Evolutionary conservation across 1,140 invertebrate species (phyloP), one percentile per base, ranked within the genome.

Genomic region (Drosophila varians): DNA sequence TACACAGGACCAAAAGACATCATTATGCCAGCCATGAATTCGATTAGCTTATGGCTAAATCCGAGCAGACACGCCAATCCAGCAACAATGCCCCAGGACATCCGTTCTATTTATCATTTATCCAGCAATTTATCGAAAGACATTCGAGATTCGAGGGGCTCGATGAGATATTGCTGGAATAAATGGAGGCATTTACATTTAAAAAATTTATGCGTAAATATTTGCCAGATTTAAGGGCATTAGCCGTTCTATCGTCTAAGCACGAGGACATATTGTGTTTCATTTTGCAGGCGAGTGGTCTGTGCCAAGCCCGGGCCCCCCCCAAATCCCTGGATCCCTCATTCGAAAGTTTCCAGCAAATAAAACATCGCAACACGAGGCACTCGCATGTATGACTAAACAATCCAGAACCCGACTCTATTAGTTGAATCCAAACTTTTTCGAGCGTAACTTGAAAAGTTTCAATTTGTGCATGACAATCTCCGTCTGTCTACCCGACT

Each of bases 61-160:
- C 82, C 78, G 53, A 68, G 62, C 79, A 69, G 51, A 71, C 78
- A 75, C 54, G 77, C 36, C 72, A 65, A 77, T 71, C 65, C 52
- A 60, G 57, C 60, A 57, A 43, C 65, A 82, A 77, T 83, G 69
- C 64, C 82, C 61, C 51, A 49, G 77, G 76, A 54, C 80, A 87
- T 84, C 76, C 71, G 86, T 84, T 87, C 76, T 87, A 80, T 84
- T 84, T 86, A 84, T 84, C 80, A 87, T 86, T 80, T 87, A 84
- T 86, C 80, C 71, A 74, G 69, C 49, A 45, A 74, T 73, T 73
- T 73, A 74, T 73, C 57, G 80, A 49, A 43, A 73, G 82, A 80
- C 76, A 84, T 84, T 86, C 61, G 61, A 87, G 68, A 61, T 28
- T 42, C 43, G 6, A 19, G 36, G 26, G 31, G 16, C 6, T 28